phyloP scores from a whole-genome alignment of 2,888 invertebrate species.

The Brachyopa scutellaris region DNA sequence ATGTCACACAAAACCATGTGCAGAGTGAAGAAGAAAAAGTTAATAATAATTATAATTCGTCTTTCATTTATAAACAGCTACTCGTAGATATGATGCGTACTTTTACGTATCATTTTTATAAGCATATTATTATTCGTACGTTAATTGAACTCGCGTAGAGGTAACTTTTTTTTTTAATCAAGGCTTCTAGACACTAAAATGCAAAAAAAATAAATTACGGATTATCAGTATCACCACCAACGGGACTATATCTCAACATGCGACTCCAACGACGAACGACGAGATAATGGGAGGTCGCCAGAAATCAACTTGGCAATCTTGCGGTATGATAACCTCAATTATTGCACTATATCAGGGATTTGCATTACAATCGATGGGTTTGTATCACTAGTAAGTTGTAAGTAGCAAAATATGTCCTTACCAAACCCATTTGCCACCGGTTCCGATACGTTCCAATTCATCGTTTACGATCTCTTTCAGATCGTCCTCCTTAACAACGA shows the following conservation, averaged over 20 bases:
- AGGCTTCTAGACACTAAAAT: not conserved
- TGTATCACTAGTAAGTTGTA: not conserved
- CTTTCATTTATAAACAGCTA: too few relatives aligned
- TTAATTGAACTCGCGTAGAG: too few relatives aligned
- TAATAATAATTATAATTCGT: not conserved
- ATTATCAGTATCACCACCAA: constrained; percentile 30
- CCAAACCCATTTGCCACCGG: constrained; percentile 81
- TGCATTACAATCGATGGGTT: not conserved
- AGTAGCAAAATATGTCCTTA: constrained; percentile 72
- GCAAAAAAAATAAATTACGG: not conserved
- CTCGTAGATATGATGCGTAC: too few relatives aligned
- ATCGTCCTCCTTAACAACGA: constrained; percentile 77
- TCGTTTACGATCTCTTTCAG: constrained; percentile 80
- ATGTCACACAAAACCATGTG: not conserved
- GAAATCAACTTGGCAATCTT: not conserved
- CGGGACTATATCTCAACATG: constrained; percentile 36
- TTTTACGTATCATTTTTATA: too few relatives aligned
- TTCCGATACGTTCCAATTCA: constrained; percentile 79
- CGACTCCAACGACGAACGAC: not conserved
- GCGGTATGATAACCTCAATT: constrained; percentile 19
- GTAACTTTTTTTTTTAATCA: not conserved
- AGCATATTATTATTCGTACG: too few relatives aligned
- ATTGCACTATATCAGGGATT: not conserved
- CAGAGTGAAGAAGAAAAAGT: not conserved
- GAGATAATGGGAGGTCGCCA: constrained; percentile 35